Evolutionary conservation across 2,797 vertebrate species (phyloP).

Genomic region (Acipenser oxyrinchus): DNA sequence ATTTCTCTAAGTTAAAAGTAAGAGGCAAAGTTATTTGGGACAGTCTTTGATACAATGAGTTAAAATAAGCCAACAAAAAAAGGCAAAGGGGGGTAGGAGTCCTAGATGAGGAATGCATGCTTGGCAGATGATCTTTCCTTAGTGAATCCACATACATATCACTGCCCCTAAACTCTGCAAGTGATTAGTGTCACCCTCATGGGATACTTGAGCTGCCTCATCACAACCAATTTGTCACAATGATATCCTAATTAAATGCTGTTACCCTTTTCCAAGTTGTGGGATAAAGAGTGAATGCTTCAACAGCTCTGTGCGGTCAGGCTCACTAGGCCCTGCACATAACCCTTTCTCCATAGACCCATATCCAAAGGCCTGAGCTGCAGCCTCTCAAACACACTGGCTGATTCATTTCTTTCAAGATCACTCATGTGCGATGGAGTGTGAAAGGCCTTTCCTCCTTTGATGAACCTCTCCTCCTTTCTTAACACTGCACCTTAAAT

Average conservation of each 20-base stretch:
- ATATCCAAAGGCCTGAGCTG: slow-evolving; percentile 33
- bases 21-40: not conserved
- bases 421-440: slow-evolving; percentile 24
- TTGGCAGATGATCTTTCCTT: slow-evolving; percentile 10
- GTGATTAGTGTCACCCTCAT: slow-evolving; percentile 43
- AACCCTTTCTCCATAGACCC: slow-evolving; percentile 26
- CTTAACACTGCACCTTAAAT: slow-evolving; percentile 27
- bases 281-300: slow-evolving; percentile 31
- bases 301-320: slow-evolving; percentile 34
- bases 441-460: slow-evolving; percentile 35
- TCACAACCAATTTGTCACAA: slow-evolving; percentile 55
- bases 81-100: slow-evolving; percentile 29
- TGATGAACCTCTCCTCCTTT: slow-evolving; percentile 19
- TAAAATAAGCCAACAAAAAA: not conserved
- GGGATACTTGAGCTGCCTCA: slow-evolving; percentile 36
- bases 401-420: slow-evolving; percentile 13
- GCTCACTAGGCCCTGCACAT: slow-evolving; percentile 19
- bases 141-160: slow-evolving; percentile 22
- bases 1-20: not conserved
- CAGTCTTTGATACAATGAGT: not conserved
- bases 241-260: slow-evolving; percentile 51
- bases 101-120: not conserved
- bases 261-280: slow-evolving; percentile 38
- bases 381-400: slow-evolving; percentile 20
- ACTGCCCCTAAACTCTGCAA: slow-evolving; percentile 40